These are phyloP conservation scores for Idris sp. DNA, from an alignment of 1,140 invertebrate genomes.

Conservation along the genomic window DNA sequence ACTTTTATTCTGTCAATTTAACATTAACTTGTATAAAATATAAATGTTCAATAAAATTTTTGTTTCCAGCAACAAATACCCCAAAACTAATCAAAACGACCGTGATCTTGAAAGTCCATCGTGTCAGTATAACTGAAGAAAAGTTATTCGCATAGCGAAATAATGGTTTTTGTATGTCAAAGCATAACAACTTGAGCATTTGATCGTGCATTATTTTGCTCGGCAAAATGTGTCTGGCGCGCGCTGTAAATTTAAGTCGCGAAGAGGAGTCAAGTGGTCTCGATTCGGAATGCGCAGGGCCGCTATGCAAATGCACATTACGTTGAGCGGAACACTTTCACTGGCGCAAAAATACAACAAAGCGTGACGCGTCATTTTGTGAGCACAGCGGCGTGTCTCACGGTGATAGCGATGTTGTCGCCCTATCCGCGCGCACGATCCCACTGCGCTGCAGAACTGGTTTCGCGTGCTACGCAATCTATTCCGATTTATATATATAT, in stretches of 20 bases:
- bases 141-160: background rate
- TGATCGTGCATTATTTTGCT: conserved; percentile 15
- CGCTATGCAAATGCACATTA: conserved; percentile 37
- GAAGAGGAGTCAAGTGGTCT: conserved; percentile 26
- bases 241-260: conserved; percentile 8
- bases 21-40: too few relatives aligned
- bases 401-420: conserved; percentile 58
- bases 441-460: conserved; percentile 42
- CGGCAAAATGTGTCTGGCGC: conserved; percentile 2
- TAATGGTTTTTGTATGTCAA: conserved; percentile 24
- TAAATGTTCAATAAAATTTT: too few relatives aligned
- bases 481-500: conserved; percentile 48
- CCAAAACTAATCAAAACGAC: background rate
- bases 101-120: conserved; percentile 12
- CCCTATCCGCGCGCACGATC: conserved; percentile 35
- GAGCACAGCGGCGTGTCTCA: conserved; percentile 50
- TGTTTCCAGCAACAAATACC: too few relatives aligned
- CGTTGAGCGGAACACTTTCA: conserved; percentile 53
- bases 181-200: conserved; percentile 5
- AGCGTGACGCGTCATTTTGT: conserved; percentile 58
- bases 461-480: conserved; percentile 56
- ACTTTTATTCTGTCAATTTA: too few relatives aligned
- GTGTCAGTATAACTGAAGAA: background rate
- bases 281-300: conserved; percentile 26
- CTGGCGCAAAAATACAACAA: conserved; percentile 56